These are phyloP conservation scores for Leptarthrus brevirostris DNA, from an alignment of 2,888 invertebrate genomes.

Conservation along the genomic window DNA sequence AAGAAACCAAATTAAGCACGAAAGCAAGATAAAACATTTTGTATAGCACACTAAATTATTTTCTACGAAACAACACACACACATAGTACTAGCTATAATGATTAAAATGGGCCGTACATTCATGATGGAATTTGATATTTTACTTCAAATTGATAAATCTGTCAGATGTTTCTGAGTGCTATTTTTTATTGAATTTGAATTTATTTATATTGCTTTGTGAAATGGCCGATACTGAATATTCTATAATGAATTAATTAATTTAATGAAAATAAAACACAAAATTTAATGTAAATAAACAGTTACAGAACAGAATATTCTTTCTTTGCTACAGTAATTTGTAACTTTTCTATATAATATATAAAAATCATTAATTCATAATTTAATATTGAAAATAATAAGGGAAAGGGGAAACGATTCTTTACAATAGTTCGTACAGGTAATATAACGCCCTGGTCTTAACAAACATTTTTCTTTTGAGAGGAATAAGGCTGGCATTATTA, in stretches of 20 bases:
- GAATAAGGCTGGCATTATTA: too few species aligned
- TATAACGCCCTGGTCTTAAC: too few species aligned
- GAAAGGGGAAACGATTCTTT: too few species aligned
- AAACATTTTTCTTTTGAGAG: too few species aligned
- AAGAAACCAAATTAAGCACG: too few species aligned
- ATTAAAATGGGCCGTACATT: constrained; percentile 66
- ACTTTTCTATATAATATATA: too few species aligned
- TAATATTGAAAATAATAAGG: too few species aligned
- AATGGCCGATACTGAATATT: constrained; percentile 11
- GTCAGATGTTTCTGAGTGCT: constrained; percentile 3
- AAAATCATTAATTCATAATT: too few species aligned
- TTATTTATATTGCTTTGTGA: constrained; percentile 13
- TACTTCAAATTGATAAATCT: not conserved
- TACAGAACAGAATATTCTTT: too few species aligned
- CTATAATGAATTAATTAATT: too few species aligned
- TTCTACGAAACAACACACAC: not conserved
- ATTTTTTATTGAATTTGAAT: constrained; percentile 1
- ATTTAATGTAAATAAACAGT: not conserved
- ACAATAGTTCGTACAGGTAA: too few species aligned
- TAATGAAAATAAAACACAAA: not conserved
- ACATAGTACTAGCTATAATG: constrained; percentile 9
- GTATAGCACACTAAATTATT: too few species aligned
- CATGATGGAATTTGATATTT: constrained; percentile 67
- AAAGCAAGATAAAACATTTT: not conserved
- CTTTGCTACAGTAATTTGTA: constrained; percentile 24